Conservation (phyloP, 2,113 vertebrate species). For the Chaetodon auriga region DNA sequence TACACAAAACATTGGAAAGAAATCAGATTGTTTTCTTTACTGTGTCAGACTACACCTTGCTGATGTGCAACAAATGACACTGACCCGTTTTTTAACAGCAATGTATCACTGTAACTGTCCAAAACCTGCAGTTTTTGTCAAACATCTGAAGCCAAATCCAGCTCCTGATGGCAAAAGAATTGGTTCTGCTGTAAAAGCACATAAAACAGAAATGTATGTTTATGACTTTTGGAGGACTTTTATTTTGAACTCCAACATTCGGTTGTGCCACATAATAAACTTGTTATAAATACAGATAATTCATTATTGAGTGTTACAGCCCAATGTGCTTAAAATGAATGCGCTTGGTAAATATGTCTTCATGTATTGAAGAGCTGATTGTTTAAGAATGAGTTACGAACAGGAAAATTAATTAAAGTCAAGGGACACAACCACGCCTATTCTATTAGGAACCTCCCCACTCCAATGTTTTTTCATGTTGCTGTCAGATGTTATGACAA, state of each 20-base stretch:
- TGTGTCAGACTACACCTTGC: not conserved
- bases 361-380: not conserved
- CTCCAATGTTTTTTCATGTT: not conserved
- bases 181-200: not conserved
- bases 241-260: not conserved
- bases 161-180: not conserved
- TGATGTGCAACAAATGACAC: not conserved
- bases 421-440: slow-evolving; percentile 24
- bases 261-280: not conserved
- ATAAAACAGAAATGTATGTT: not conserved
- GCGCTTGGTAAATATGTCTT: not conserved
- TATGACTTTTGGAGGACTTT: not conserved
- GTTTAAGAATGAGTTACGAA: not conserved
- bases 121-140: not conserved
- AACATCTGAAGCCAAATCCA: no score
- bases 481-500: not conserved
- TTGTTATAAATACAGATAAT: not conserved
- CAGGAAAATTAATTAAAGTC: slow-evolving; percentile 17
- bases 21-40: not conserved
- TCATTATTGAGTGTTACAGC: not conserved
- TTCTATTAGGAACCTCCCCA: slow-evolving; percentile 28
- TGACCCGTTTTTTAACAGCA: no score
- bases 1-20: not conserved
- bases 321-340: not conserved
- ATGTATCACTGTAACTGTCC: no score